Conservation (phyloP, 35 echinoderm and acorn worm genomes). For the Holothuria glaberrima region DNA sequence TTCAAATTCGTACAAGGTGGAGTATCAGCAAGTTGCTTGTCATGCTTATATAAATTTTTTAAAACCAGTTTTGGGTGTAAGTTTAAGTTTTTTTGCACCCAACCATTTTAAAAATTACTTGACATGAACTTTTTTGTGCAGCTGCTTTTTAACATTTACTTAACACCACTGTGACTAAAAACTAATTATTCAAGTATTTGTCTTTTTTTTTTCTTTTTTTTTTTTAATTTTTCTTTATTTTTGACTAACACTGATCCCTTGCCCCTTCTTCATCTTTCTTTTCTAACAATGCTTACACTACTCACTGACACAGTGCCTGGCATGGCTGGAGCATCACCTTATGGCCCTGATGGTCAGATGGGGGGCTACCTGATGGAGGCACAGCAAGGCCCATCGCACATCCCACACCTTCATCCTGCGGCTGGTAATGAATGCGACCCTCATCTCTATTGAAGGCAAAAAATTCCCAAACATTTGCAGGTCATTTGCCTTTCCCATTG, state of each 20-base stretch:
- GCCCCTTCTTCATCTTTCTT: conserved; percentile 25
- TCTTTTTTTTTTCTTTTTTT: conserved; percentile 22
- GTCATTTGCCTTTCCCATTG: conserved; percentile 66
- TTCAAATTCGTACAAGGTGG: no score
- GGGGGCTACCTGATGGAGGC: conserved; percentile 71
- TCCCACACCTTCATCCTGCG: conserved; percentile 64
- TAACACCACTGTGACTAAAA: not conserved
- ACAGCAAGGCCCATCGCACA: conserved; percentile 59
- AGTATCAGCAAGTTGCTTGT: no score
- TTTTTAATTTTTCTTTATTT: conserved; percentile 13
- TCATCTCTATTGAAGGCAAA: conserved; percentile 76
- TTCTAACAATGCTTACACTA: conserved; percentile 45
- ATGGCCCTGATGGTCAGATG: conserved; percentile 65
- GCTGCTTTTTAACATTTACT: not conserved
- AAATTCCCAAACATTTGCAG: conserved; percentile 67
- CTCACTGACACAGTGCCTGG: conserved; percentile 56
- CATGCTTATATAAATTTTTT: no score
- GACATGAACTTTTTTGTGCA: not conserved
- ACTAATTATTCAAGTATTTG: not conserved
- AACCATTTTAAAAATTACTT: not conserved
- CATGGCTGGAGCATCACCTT: conserved; percentile 62
- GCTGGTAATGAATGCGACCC: conserved; percentile 72
- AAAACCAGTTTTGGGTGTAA: not conserved
- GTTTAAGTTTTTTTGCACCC: not conserved
- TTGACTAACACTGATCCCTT: conserved; percentile 20